Percentiles rank a stretch among this genome's conserved stretches.
These are phyloP conservation scores for Zapus hudsonius DNA, from an alignment of 2,113 vertebrate species.

Conservation along the genomic window DNA sequence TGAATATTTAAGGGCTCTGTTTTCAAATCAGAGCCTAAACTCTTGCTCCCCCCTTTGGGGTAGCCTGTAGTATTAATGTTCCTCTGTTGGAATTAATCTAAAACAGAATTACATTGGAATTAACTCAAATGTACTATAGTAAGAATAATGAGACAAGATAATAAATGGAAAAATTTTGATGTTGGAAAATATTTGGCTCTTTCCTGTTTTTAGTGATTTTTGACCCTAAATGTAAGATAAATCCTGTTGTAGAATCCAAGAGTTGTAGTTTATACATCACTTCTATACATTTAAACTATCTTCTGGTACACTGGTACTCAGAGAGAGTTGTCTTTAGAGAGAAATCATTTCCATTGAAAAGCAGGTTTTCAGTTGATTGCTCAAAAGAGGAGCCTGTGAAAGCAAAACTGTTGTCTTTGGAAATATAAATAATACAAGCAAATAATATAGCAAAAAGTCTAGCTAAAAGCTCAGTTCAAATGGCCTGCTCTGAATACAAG, in stretches of 20 bases:
- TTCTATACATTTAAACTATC: not conserved
- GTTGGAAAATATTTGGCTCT: not conserved
- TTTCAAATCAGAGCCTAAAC: not conserved
- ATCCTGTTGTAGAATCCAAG: not conserved
- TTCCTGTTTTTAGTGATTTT: not conserved
- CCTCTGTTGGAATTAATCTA: not conserved
- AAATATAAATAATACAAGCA: not conserved
- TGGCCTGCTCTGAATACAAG: not conserved
- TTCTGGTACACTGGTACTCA: not conserved
- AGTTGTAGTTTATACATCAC: not conserved
- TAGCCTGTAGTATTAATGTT: not conserved
- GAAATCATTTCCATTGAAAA: constrained; percentile 7
- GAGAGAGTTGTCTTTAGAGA: not conserved
- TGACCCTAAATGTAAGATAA: not conserved
- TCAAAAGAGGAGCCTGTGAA: not conserved
- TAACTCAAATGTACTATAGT: not conserved
- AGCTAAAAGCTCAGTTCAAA: not conserved
- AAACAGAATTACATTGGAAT: not conserved
- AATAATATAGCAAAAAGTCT: not conserved
- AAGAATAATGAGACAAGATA: not conserved
- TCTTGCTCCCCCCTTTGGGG: not conserved
- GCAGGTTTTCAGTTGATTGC: not conserved
- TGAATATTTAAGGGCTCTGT: not conserved
- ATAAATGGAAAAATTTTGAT: not conserved
- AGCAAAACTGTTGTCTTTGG: not conserved